phyloP scores from a whole-genome alignment of 2,888 invertebrate species.

The Electrophaes corylata region DNA sequence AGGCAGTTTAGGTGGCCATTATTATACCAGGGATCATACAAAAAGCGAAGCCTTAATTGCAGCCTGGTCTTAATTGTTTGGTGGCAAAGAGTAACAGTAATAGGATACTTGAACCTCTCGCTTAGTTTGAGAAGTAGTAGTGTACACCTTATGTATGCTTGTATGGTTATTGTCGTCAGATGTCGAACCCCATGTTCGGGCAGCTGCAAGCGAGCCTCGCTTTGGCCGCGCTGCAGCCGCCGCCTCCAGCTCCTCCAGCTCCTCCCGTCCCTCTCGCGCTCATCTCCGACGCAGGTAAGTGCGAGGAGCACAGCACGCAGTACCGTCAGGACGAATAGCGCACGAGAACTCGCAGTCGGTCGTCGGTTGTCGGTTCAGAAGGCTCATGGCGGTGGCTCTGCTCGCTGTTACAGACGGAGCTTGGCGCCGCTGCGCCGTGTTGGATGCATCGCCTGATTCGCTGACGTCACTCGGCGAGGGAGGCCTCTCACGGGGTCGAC shows the following conservation, averaged over 20 bases:
- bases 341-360: neutral
- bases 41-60: too few species aligned
- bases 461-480: slow-evolving; percentile 35
- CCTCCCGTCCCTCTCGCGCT: slow-evolving; percentile 24
- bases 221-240: slow-evolving; percentile 35
- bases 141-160: too few species aligned
- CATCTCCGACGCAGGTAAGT: slow-evolving; percentile 23
- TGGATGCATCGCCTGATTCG: too few species aligned
- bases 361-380: slow-evolving; percentile 20
- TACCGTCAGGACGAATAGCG: neutral
- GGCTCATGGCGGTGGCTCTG: slow-evolving; percentile 45
- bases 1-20: too few species aligned
- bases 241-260: slow-evolving; percentile 29
- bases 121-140: too few species aligned
- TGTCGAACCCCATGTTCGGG: slow-evolving; percentile 30
- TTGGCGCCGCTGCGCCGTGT: slow-evolving; percentile 31
- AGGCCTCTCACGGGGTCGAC: slow-evolving; percentile 41
- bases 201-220: slow-evolving; percentile 41
- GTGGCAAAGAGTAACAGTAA: too few species aligned
- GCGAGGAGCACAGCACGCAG: slow-evolving; percentile 13
- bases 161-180: slow-evolving; percentile 9
- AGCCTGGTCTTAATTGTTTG: too few species aligned
- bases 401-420: slow-evolving; percentile 49
- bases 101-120: too few species aligned
- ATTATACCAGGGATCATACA: too few species aligned